These are phyloP conservation scores for Oreochromis niloticus DNA, from an alignment of 2,113 vertebrate genomes.

Conservation along the genomic window DNA sequence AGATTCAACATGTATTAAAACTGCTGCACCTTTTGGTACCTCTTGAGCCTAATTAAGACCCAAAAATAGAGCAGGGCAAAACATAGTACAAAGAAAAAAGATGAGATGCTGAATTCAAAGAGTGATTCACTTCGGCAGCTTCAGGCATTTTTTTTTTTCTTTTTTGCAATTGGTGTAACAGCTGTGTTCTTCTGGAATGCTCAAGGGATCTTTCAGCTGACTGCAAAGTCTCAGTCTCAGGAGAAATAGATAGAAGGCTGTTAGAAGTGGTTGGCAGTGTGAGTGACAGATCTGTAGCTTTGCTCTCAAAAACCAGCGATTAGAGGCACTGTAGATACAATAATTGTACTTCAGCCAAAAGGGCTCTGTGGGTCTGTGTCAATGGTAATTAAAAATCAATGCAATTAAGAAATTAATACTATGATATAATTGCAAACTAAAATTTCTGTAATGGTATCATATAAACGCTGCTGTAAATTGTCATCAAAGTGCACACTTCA, in stretches of 20 bases:
- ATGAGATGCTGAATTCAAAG: slow-evolving; percentile 33
- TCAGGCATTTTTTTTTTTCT: background rate
- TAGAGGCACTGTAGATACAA: slow-evolving; percentile 39
- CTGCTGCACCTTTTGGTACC: slow-evolving; percentile 13
- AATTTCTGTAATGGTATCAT: background rate
- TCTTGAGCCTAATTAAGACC: slow-evolving; percentile 59
- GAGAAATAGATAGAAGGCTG: slow-evolving; percentile 13
- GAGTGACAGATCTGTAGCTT: slow-evolving; percentile 38
- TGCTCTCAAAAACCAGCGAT: slow-evolving; percentile 32
- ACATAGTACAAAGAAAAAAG: slow-evolving; percentile 13
- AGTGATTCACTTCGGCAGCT: slow-evolving; percentile 29
- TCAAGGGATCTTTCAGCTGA: slow-evolving; percentile 23
- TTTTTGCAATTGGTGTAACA: slow-evolving; percentile 40
- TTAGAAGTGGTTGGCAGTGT: background rate
- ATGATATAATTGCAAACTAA: background rate
- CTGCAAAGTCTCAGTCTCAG: slow-evolving; percentile 21
- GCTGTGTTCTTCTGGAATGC: slow-evolving; percentile 41
- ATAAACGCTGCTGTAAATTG: background rate
- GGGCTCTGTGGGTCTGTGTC: slow-evolving; percentile 15
- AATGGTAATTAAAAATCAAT: slow-evolving; percentile 21
- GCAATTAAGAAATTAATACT: background rate
- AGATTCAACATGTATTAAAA: background rate
- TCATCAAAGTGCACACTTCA: background rate
- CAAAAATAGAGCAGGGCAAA: slow-evolving; percentile 33
- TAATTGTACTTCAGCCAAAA: slow-evolving; percentile 14